phyloP scores from a whole-genome alignment of 2,113 vertebrate genomes.

The Micromys minutus region DNA sequence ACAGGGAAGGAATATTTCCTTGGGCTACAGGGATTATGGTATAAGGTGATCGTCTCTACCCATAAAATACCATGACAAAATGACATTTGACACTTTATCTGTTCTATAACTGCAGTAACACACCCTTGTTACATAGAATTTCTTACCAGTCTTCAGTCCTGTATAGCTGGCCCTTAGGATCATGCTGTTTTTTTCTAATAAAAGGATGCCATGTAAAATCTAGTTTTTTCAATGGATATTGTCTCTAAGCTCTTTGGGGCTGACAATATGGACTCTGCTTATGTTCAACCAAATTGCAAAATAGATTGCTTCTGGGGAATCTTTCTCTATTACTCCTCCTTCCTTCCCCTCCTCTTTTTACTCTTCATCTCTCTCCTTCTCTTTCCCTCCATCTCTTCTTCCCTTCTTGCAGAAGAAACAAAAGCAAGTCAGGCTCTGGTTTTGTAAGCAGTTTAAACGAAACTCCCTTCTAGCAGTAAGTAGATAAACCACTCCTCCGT shows the following conservation, averaged over 20 bases:
- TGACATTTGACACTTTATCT: background rate
- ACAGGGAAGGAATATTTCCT: background rate
- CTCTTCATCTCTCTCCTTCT: no score
- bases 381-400: background rate
- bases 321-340: no score
- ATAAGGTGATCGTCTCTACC: background rate
- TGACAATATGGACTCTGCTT: background rate
- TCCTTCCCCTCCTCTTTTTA: no score
- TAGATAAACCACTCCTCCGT: background rate
- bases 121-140: background rate
- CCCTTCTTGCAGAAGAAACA: background rate
- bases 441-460: background rate
- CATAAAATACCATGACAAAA: background rate
- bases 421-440: background rate
- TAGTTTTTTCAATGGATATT: background rate
- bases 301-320: background rate
- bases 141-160: background rate
- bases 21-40: background rate
- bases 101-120: background rate
- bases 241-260: background rate
- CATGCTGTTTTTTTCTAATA: background rate
- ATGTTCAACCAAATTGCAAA: background rate
- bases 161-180: background rate
- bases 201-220: background rate
- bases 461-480: background rate